phyloP scores from a whole-genome alignment of 1,140 invertebrate species.

The Pogonognathellus flavescens region DNA sequence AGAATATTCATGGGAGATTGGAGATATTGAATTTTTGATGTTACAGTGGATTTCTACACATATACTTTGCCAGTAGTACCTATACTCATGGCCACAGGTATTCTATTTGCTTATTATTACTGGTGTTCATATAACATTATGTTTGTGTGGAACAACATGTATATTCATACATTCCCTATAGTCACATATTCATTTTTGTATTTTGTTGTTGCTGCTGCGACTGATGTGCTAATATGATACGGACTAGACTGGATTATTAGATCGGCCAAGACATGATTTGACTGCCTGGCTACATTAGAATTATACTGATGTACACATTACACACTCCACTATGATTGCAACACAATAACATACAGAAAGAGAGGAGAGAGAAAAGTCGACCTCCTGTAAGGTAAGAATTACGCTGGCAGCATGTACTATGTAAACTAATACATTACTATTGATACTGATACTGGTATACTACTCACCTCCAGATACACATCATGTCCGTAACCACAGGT shows the following conservation, averaged over 20 bases:
- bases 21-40: slow-evolving; percentile 39
- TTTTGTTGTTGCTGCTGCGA: not conserved
- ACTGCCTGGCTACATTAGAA: not conserved
- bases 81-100: not conserved
- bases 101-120: not conserved
- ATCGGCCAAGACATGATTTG: not conserved
- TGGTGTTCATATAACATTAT: too few species aligned
- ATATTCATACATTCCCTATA: too few species aligned
- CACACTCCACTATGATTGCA: not conserved
- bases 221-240: slow-evolving; percentile 36
- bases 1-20: slow-evolving; percentile 25
- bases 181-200: not conserved
- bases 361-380: slow-evolving; percentile 26
- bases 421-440: not conserved
- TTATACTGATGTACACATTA: not conserved
- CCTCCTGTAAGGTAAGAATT: not conserved
- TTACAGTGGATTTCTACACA: slow-evolving; percentile 1
- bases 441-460: slow-evolving; percentile 19
- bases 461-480: not conserved
- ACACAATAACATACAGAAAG: not conserved
- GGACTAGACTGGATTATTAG: not conserved
- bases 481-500: not conserved
- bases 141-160: too few species aligned
- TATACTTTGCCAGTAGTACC: not conserved
- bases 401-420: not conserved